These are phyloP conservation scores for Ctenoplectra terminalis DNA, from an alignment of 1,140 invertebrate species.

Conservation along the genomic window DNA sequence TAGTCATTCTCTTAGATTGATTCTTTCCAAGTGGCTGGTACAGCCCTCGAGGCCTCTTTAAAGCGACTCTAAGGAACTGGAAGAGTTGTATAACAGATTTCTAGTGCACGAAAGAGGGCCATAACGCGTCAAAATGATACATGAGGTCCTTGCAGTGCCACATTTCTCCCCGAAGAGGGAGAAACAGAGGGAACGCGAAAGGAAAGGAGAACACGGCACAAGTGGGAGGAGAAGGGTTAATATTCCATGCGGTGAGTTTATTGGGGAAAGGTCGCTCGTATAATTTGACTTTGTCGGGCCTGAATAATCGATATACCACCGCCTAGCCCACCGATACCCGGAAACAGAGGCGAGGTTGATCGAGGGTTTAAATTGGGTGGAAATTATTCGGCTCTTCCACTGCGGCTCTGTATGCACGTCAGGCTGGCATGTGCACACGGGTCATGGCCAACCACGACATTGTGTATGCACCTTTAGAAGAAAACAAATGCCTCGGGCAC, in stretches of 20 bases:
- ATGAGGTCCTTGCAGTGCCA: constrained; percentile 23
- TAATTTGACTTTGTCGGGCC: constrained; percentile 75
- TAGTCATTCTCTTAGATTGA: constrained; percentile 2
- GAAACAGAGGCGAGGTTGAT: constrained; percentile 76
- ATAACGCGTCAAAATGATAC: constrained; percentile 53
- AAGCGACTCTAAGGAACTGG: constrained; percentile 10
- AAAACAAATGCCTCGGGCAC: constrained; percentile 44
- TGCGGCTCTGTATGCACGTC: too few species aligned
- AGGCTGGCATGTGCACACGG: not conserved
- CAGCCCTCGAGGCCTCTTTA: constrained; percentile 1
- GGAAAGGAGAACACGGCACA: not conserved
- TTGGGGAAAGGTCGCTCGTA: constrained; percentile 69
- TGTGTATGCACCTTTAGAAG: constrained; percentile 40
- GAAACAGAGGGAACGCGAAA: not conserved
- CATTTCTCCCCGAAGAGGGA: not conserved
- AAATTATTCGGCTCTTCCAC: constrained; percentile 74
- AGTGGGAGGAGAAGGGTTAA: constrained; percentile 45
- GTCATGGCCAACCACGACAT: constrained; percentile 29
- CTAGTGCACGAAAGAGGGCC: constrained; percentile 36
- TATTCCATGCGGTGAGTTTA: constrained; percentile 58
- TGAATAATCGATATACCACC: constrained; percentile 78
- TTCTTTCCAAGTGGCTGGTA: constrained; percentile 4
- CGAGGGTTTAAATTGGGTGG: constrained; percentile 78
- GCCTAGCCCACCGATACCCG: constrained; percentile 54
- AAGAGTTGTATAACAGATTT: constrained; percentile 45